These are phyloP conservation scores for Autographa gamma DNA, from an alignment of 2,888 invertebrate species.

Conservation along the genomic window DNA sequence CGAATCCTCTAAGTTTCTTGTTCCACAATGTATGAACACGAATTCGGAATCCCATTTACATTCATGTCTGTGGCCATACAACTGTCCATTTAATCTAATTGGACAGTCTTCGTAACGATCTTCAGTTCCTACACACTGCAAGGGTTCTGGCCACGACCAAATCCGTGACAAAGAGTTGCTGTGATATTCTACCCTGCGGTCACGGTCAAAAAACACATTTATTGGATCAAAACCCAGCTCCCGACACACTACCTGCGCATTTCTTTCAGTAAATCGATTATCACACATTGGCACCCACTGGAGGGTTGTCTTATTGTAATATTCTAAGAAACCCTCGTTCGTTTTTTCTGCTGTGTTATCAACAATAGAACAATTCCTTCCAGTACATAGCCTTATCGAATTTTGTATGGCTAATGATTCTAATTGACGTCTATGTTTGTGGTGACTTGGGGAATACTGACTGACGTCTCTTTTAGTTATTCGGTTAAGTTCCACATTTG, in stretches of 20 bases:
- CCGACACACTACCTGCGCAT: conserved; percentile 98
- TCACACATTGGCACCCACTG: conserved; percentile 99
- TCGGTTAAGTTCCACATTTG: conserved; percentile 77
- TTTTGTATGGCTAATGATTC: conserved; percentile 89
- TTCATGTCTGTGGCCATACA: conserved; percentile 94
- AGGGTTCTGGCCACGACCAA: conserved; percentile 98
- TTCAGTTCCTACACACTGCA: conserved; percentile 95
- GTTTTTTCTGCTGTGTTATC: conserved; percentile 85
- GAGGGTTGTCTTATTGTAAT: conserved; percentile 97
- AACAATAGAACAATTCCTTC: conserved; percentile 90
- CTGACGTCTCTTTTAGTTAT: conserved; percentile 79
- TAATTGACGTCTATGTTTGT: conserved; percentile 85
- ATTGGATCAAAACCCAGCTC: conserved; percentile 96
- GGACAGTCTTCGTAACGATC: conserved; percentile 94
- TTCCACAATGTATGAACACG: conserved; percentile 97
- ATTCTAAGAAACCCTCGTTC: conserved; percentile 97
- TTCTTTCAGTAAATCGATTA: conserved; percentile 97
- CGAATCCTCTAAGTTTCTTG: conserved; percentile 90
- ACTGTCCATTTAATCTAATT: conserved; percentile 96
- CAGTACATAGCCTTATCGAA: conserved; percentile 94
- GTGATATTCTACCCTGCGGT: conserved; percentile 95
- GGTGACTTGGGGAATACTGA: conserved; percentile 74
- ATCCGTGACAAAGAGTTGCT: conserved; percentile 95
- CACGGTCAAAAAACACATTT: conserved; percentile 96
- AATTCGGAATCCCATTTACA: conserved; percentile 97